A percentile compares a stretch with the other conserved stretches of the same genome.
Conservation (phyloP, 1,140 invertebrate species). For the Patella vulgata region DNA sequence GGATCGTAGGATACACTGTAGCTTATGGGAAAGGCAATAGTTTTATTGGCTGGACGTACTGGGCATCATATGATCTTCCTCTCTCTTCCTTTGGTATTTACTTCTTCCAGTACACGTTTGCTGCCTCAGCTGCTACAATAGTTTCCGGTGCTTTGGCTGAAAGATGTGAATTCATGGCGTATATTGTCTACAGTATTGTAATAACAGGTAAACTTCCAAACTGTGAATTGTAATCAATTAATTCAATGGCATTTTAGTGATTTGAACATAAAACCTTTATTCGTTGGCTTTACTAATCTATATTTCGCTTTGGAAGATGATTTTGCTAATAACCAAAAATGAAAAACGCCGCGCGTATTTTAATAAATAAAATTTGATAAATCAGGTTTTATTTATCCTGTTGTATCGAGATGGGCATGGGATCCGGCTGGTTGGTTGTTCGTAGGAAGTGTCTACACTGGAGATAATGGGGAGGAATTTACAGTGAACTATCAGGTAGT, state of each 20-base stretch:
- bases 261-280: no score
- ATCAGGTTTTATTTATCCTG: conserved; percentile 71
- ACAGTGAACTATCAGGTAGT: conserved; percentile 41
- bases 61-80: conserved; percentile 37
- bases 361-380: no score
- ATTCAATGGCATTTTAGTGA: no score
- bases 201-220: conserved; percentile 67
- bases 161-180: conserved; percentile 71
- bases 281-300: no score
- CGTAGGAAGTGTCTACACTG: conserved; percentile 41
- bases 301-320: no score
- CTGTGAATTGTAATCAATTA: no score
- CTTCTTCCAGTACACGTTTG: conserved; percentile 63
- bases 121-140: conserved; percentile 62
- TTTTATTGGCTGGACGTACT: conserved; percentile 51
- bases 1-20: conserved; percentile 71
- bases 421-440: conserved; percentile 66
- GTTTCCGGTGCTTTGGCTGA: conserved; percentile 73
- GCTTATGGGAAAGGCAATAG: conserved; percentile 68
- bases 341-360: no score
- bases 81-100: conserved; percentile 38
- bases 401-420: conserved; percentile 73
- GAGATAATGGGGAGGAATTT: conserved; percentile 28
- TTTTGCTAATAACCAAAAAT: no score
- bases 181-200: conserved; percentile 70